Evolutionary conservation across 2,113 vertebrate species (phyloP), one percentile per base, ranked within the genome.

Genomic region (Saiga tatarica): DNA sequence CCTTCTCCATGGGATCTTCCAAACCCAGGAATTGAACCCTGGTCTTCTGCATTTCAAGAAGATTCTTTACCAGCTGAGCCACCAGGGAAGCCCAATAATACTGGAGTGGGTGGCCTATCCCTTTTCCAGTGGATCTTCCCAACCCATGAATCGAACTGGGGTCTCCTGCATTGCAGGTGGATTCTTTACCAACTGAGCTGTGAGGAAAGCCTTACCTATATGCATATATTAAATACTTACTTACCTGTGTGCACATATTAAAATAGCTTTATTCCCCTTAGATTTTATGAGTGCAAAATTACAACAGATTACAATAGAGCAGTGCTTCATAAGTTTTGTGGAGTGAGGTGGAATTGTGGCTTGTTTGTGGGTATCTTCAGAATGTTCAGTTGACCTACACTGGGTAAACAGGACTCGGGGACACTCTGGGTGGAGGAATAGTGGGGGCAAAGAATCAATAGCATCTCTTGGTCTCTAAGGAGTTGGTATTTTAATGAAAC

Each of bases 111-210:
- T 71, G 19, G 19, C n/a, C 19, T 71, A 12, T 39, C 67, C n/a
- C 67, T 71, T 71, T n/a, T 12, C 67, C 67, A 71, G 67, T 6
- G 19, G 67, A 71, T 71, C n/a, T 39, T 39, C n/a, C 67, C 2
- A 2, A 39, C 67, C 19, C 10, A 74, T 0, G 5, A 13, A 0
- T 39, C 0, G 10, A 74, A 71, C n/a, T 39, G 19, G 5, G 5
- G 2, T 39, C 67, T 74, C 10, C n/a, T 74, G 19, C n/a, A 23
- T 39, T 39, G 5, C n/a, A 74, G 10, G 67, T 39, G 1, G 19
- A 74, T 74, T 71, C 64, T 71, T 71, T 74, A 39, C 67, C n/a
- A 74, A 23, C 67, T 74, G n/a, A 74, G 67, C 19, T 74, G 67
- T 74, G n/a, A 74, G n/a, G n/a, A 10, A 74, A 39, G 19, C 67